A percentile compares a stretch with the other conserved stretches of the same genome.
phyloP scores from a whole-genome alignment of 2,113 vertebrate genomes.

The Caranx ignobilis region DNA sequence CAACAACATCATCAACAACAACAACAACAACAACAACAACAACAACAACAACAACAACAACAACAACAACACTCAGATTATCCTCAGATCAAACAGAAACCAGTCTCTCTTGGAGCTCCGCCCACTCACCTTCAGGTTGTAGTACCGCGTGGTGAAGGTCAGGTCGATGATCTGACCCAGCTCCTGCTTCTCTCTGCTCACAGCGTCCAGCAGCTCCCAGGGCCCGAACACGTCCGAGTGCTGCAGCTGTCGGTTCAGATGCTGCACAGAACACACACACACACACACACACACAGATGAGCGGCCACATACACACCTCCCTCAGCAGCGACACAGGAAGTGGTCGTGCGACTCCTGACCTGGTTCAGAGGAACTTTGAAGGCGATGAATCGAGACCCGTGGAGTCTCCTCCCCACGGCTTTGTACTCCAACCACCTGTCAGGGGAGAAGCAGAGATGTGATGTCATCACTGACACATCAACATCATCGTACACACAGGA shows the following conservation, averaged over 20 bases:
- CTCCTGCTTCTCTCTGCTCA: conserved; percentile 84
- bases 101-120: no score
- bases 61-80: no score
- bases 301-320: no score
- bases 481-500: no score
- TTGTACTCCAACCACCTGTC: conserved; percentile 89
- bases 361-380: conserved; percentile 92
- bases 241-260: conserved; percentile 78
- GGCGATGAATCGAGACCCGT: conserved; percentile 91
- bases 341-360: conserved; percentile 67
- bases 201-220: conserved; percentile 84
- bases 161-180: conserved; percentile 92
- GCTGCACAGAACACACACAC: conserved; percentile 69
- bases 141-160: conserved; percentile 91
- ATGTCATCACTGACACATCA: background rate
- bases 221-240: conserved; percentile 84
- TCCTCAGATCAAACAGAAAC: no score
- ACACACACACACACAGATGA: background rate
- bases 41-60: no score
- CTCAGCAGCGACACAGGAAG: no score
- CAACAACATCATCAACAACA: no score
- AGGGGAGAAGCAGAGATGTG: background rate
- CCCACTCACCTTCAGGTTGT: conserved; percentile 82
- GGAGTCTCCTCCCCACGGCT: conserved; percentile 86
- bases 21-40: no score